Percentiles rank a stretch among this genome's conserved stretches.
Conservation (phyloP, 64 coral and sea anemone species). For the Catalaphyllia jardinei region DNA sequence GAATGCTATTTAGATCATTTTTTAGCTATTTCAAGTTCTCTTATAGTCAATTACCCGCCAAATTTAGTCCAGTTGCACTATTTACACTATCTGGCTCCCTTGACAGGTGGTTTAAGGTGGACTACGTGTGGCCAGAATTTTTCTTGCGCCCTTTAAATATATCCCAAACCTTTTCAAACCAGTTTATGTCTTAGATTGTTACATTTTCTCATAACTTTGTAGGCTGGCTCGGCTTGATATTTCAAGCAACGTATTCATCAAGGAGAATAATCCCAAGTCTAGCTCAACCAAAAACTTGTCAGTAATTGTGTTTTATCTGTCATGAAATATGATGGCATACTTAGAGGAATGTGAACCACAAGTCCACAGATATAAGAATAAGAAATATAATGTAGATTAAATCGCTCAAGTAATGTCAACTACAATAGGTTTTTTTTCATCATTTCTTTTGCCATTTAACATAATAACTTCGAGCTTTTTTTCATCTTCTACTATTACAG, state of each 20-base stretch:
- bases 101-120: constrained; percentile 44
- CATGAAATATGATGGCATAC: too few species aligned
- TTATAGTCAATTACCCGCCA: background rate
- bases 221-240: background rate
- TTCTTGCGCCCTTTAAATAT: background rate
- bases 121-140: constrained; percentile 26
- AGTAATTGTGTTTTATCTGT: too few species aligned
- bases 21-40: background rate
- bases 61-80: background rate
- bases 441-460: too few species aligned
- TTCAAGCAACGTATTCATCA: too few species aligned
- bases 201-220: background rate
- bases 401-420: too few species aligned
- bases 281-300: too few species aligned
- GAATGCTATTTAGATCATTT: background rate
- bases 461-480: too few species aligned
- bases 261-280: background rate
- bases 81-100: background rate
- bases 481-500: background rate
- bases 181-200: background rate
- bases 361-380: too few species aligned
- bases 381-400: too few species aligned
- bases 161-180: background rate
- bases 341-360: too few species aligned
- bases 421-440: too few species aligned